Evolutionary conservation across 2,888 invertebrate genomes (phyloP), one percentile per base, ranked within the genome.

Genomic region (Idaea aversata): DNA sequence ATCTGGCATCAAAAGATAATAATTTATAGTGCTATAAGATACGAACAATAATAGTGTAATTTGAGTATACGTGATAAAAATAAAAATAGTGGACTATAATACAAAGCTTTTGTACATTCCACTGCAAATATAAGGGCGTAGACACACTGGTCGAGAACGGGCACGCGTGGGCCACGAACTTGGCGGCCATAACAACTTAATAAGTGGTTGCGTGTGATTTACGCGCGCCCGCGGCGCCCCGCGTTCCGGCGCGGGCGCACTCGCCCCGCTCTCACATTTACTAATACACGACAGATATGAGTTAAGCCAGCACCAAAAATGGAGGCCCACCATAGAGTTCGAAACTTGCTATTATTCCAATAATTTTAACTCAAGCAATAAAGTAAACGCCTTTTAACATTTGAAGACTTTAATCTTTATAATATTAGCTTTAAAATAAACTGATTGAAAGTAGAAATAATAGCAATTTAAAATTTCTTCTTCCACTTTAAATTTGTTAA

Each of bases 191-290:
- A 91, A 93, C 93, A 90, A 91, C 93, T 90, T 93, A 93, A 93
- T 93, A 93, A 91, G 92, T 85, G 86, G 91, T 87, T 91, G 86
- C 74, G 81, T 77, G 88, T 91, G 92, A 93, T 93, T 91, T 91
- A 93, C 92, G 88, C 85, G 77, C 77, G 89, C 93, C 85, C 80
- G 87, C 87, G 91, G 92, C 91, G 91, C 91, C 25, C 25, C 25
- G 25, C 25, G 25, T 25, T 25, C 25, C 92, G 89, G 89, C 90
- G 88, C 90, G 86, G 71, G 81, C 82, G 75, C 79, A 10, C 36
- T 36, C 77, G 25, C 75, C 74, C 77, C 78, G 86, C 82, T 90
- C 47, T 47, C 47, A 88, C 88, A 90, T 88, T 86, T 85, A 90
- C 91, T 88, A 92, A 92, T 91, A 90, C 89, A 90, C 85, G 86